A percentile compares a stretch with the other conserved stretches of the same genome.
Conservation (phyloP, 2,797 vertebrate species). For the Propithecus perrieri region DNA sequence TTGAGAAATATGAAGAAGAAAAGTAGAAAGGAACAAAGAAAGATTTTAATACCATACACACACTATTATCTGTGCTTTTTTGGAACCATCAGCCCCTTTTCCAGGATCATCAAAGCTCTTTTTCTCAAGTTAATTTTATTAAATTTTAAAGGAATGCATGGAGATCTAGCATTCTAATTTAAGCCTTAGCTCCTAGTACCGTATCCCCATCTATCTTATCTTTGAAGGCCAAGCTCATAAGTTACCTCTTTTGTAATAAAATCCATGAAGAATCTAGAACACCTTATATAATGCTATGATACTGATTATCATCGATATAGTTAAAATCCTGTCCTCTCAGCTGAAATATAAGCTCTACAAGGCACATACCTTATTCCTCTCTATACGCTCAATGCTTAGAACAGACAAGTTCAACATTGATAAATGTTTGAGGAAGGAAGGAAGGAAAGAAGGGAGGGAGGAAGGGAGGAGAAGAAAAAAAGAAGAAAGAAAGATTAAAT, state of each 20-base stretch:
- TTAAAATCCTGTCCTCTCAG: neutral
- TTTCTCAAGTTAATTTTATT: neutral
- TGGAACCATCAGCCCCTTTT: neutral
- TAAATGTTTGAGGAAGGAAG: neutral
- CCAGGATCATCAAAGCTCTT: neutral
- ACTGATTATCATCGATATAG: neutral
- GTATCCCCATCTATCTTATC: too few relatives aligned
- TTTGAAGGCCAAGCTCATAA: neutral
- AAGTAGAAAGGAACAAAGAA: neutral
- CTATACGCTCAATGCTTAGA: neutral
- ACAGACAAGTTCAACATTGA: neutral
- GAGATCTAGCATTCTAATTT: neutral
- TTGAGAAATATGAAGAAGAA: neutral
- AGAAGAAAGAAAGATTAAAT: neutral
- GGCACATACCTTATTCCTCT: neutral
- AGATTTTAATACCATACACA: neutral
- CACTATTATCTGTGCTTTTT: neutral
- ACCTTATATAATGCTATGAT: neutral
- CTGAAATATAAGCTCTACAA: neutral
- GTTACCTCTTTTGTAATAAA: neutral
- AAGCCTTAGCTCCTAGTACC: neutral
- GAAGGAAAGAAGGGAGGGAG: accelerated
- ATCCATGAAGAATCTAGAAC: neutral
- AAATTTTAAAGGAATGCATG: neutral
- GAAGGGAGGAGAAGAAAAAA: accelerated